phyloP scores from a whole-genome alignment of 2,888 invertebrate genomes.

The Chrysolina americana region DNA sequence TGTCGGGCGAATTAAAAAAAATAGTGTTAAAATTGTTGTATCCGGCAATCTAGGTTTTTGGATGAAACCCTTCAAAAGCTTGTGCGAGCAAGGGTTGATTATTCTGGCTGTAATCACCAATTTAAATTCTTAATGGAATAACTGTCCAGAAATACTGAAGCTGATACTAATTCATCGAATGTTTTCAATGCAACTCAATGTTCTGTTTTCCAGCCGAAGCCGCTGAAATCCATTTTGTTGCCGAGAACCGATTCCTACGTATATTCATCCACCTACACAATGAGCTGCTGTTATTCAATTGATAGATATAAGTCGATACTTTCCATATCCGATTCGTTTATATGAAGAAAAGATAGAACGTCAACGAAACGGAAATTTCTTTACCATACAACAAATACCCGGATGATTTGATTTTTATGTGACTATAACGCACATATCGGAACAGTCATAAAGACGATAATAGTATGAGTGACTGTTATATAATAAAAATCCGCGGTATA shows the following conservation, averaged over 20 bases:
- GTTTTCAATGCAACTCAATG: background rate
- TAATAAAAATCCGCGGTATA: too few relatives aligned
- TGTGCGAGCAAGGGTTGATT: too few relatives aligned
- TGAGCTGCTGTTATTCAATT: background rate
- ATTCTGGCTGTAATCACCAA: background rate
- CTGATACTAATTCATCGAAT: background rate
- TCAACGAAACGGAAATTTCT: background rate
- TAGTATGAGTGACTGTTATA: too few relatives aligned
- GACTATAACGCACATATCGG: too few relatives aligned
- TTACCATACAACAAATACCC: background rate
- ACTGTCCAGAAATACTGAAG: slow-evolving; percentile 10
- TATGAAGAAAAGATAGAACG: background rate
- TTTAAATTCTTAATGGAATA: background rate
- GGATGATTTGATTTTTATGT: background rate
- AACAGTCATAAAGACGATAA: too few relatives aligned
- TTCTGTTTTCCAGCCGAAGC: background rate
- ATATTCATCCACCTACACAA: background rate
- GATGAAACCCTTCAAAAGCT: too few relatives aligned
- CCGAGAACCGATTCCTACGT: background rate
- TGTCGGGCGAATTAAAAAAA: too few relatives aligned
- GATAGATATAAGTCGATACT: background rate
- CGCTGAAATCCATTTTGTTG: slow-evolving; percentile 2
- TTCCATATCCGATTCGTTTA: background rate
- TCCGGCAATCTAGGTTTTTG: too few relatives aligned
- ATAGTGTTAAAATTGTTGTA: too few relatives aligned